Percentiles rank a stretch among this genome's conserved stretches.
phyloP scores from a whole-genome alignment of 2,888 invertebrate genomes.

The Plagiodera versicolora region DNA sequence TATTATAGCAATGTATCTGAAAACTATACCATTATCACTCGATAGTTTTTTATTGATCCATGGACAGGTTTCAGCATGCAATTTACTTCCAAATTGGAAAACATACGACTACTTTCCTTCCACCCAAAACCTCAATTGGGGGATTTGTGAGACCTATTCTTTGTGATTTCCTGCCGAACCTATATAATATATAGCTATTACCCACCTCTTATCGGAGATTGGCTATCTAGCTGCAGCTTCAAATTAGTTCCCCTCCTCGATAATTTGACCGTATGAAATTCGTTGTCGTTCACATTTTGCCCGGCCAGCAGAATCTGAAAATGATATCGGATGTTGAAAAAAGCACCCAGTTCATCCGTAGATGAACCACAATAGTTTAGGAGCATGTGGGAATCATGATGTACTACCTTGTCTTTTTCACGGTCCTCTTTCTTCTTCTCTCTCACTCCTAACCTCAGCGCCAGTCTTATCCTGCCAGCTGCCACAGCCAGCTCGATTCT shows the following conservation, averaged over 20 bases:
- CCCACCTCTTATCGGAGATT: constrained; percentile 78
- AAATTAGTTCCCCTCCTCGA: constrained; percentile 83
- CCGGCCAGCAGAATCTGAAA: constrained; percentile 82
- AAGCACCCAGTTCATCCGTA: not conserved
- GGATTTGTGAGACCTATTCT: not conserved
- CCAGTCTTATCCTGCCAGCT: constrained; percentile 79
- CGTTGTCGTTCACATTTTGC: constrained; percentile 84
- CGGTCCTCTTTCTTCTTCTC: constrained; percentile 64
- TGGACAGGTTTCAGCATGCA: too few relatives aligned
- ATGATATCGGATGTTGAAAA: constrained; percentile 12
- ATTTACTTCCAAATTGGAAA: too few relatives aligned
- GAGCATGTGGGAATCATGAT: too few relatives aligned
- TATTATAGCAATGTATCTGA: too few relatives aligned
- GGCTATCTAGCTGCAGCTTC: constrained; percentile 85
- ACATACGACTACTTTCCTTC: not conserved
- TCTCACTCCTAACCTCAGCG: constrained; percentile 74
- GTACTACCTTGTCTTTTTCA: constrained; percentile 52
- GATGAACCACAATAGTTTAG: too few relatives aligned
- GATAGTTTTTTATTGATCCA: too few relatives aligned
- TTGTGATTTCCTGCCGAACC: not conserved
- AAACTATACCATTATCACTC: too few relatives aligned
- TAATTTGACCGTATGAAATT: constrained; percentile 94
- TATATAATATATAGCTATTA: constrained; percentile 13
- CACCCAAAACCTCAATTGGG: not conserved
- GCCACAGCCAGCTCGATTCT: constrained; percentile 83